These are phyloP conservation scores for Malthinus seriepunctatus DNA, from an alignment of 2,888 invertebrate genomes.

Conservation along the genomic window DNA sequence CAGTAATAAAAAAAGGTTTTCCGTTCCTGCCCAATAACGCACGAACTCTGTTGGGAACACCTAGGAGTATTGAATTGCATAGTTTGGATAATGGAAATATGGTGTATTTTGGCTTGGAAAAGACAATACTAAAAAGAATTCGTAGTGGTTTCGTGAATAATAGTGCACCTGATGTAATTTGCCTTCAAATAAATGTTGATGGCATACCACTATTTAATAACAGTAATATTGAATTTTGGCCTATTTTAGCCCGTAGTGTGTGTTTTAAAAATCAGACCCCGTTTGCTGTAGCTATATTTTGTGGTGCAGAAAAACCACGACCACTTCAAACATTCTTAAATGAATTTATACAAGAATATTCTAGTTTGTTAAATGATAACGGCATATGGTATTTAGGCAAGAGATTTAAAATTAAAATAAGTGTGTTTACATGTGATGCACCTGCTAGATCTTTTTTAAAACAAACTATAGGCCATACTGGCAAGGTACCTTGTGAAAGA, in stretches of 20 bases:
- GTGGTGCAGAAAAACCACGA: not conserved
- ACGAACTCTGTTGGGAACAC: not conserved
- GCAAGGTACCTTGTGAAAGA: constrained; percentile 3
- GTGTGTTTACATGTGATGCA: constrained; percentile 7
- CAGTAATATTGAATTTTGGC: constrained; percentile 9
- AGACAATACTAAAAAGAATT: not conserved
- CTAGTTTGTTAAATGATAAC: not conserved
- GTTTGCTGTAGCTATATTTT: constrained; percentile 4
- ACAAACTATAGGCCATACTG: not conserved
- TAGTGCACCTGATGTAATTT: not conserved
- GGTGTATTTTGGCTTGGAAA: not conserved
- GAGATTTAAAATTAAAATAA: not conserved
- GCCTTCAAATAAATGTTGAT: constrained; percentile 8
- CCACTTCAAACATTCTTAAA: not conserved
- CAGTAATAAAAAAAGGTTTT: not conserved
- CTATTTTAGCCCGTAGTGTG: not conserved
- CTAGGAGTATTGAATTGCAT: not conserved
- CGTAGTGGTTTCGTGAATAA: not conserved
- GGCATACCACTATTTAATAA: constrained; percentile 3
- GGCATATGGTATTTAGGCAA: not conserved
- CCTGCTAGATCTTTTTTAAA: constrained; percentile 7
- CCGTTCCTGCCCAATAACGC: not conserved
- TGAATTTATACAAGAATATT: not conserved
- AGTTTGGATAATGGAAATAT: not conserved
- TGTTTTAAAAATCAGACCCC: not conserved